These are phyloP conservation scores for Lophura nycthemera DNA, from an alignment of 2,113 vertebrate genomes.

Conservation along the genomic window DNA sequence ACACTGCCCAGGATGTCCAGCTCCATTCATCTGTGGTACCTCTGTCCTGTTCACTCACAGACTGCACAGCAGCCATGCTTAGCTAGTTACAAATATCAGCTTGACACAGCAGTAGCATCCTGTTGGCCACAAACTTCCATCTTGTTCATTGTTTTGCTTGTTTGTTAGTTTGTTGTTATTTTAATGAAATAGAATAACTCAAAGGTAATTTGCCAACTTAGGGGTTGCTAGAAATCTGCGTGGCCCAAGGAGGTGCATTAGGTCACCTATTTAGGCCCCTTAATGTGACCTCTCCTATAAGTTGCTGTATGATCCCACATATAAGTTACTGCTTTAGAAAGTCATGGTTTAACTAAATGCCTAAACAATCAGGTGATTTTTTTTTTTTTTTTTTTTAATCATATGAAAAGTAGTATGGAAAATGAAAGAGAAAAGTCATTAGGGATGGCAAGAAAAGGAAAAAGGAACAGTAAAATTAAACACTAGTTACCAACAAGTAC, in stretches of 20 bases:
- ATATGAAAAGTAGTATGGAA: neutral
- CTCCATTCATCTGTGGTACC: fast-evolving
- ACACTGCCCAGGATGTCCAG: neutral
- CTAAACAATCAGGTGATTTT: neutral
- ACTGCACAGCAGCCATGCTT: neutral
- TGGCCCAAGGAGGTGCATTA: neutral
- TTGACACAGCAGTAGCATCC: neutral
- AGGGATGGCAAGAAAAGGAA: conserved; percentile 31
- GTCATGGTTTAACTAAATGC: neutral
- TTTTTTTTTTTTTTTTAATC: neutral
- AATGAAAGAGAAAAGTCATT: conserved; percentile 50
- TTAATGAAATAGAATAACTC: neutral
- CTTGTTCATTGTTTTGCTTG: neutral
- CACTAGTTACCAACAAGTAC: neutral
- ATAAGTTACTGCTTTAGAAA: neutral
- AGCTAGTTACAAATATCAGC: neutral
- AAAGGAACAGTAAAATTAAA: conserved; percentile 51
- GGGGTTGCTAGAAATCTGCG: neutral
- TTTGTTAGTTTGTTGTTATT: neutral
- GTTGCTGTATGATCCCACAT: neutral
- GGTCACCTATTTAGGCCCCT: neutral
- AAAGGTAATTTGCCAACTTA: neutral
- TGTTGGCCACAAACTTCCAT: neutral
- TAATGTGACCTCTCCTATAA: neutral
- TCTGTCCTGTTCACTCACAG: neutral